Evolutionary conservation across 2,113 vertebrate genomes (phyloP).

Genomic region (Zosterops hypoxanthus): DNA sequence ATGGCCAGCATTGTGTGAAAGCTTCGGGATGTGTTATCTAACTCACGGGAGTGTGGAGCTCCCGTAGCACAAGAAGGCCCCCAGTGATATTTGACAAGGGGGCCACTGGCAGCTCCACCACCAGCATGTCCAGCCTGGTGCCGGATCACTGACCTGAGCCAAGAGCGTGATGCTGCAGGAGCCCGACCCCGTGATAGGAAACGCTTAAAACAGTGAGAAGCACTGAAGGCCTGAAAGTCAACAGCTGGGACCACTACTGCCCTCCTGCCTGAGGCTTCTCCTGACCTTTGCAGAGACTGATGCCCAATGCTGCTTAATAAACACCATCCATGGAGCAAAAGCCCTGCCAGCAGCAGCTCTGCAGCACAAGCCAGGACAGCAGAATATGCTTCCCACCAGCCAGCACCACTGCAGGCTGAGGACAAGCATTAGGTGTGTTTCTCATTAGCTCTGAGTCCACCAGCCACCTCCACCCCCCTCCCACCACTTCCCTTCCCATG

Average conservation of each 20-base stretch:
- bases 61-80: neutral
- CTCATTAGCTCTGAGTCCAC: neutral
- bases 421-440: neutral
- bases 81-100: neutral
- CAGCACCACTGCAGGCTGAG: neutral
- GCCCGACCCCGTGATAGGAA: neutral
- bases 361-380: neutral
- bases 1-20: neutral
- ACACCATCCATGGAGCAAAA: neutral
- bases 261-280: neutral
- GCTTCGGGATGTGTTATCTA: neutral
- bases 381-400: neutral
- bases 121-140: neutral
- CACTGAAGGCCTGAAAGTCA: neutral
- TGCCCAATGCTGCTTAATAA: neutral
- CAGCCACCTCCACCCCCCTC: neutral
- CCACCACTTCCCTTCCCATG: neutral
- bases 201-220: neutral
- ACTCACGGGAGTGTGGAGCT: neutral
- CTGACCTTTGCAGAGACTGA: neutral
- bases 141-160: neutral
- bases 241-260: neutral
- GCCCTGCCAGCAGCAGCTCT: neutral
- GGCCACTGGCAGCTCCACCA: neutral
- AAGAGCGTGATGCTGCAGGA: accelerated